Evolutionary conservation across 2,113 vertebrate genomes (phyloP), one percentile per base, ranked within the genome.

Genomic region (Xiphias gladius): DNA sequence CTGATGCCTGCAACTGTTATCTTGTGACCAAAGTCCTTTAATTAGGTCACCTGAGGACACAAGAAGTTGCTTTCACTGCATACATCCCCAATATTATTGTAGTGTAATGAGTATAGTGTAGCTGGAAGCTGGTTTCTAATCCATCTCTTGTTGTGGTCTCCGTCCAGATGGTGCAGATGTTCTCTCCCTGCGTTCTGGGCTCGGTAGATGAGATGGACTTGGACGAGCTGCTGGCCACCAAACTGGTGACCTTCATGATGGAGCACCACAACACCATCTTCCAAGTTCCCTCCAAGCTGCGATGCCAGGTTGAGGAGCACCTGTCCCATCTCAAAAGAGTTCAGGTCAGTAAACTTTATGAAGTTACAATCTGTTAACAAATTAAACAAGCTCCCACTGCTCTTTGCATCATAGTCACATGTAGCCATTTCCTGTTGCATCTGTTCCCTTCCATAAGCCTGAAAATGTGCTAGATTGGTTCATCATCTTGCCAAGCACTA

Each of bases 211-310:
- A 94, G 64, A 92, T 93, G 91, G 93, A 94, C 73, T 22, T 94
- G 80, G 93, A 94, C 9, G 92, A 94, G 78, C 83, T 94, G 37
- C 88, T 94, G 12, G 85, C 93, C 65, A 92, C 93, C 22, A 94
- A 94, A 86, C 63, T 94, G 77, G 92, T 93, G 62, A 90, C 89
- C 32, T 94, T 91, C 73, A 92, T 94, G 93, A 89, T 93, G 92
- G 93, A 91, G 54, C 90, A 90, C 65, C 88, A 92, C 77, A 77
- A 9, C 73, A 73, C 75, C 55, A 86, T 94, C 69, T 91, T 93
- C 69, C 90, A 91, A 41, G 93, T 85, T 19, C 91, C 91, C 0
- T 2, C 67, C 62, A 93, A 90, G 59, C 86, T 94, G 57, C 90
- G 48, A 32, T 8, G 32, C 64, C 93, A 94, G 75, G 91, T 94